Evolutionary conservation across 2,113 vertebrate genomes (phyloP), one percentile per base, ranked within the genome.

Genomic region (Columba livia): DNA sequence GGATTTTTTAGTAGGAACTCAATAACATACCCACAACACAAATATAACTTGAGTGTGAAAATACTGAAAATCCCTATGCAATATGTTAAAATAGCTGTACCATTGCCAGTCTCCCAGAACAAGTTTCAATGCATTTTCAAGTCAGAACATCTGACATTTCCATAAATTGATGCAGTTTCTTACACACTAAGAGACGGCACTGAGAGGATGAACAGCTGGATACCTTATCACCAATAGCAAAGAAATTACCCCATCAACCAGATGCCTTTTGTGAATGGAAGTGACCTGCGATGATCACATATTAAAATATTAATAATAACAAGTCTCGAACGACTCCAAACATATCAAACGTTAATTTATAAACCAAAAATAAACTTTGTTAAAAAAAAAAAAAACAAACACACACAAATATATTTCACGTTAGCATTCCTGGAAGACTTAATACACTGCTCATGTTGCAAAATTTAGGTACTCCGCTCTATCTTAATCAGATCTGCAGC

Each of bases 401-500:
- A 19, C 44, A 47, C 18, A 19, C 44, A 12, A 44, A 44, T 12
- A 75, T 21, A 62, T 83, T 84, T 79, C 29, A n/a, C 0, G 4
- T 53, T 73, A 38, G 74, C 81, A 79, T 84, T 92, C 70, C 78
- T 87, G 38, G 60, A 94, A 96, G 66, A 71, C 40, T 81, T 78
- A 74, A 48, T 23, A 61, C 42, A 67, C 57, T 60, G 53, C n/a
- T 86, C 65, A 56, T 34, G 44, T 36, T 42, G 69, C 77, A 96
- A 74, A 93, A 89, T 66, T 72, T 50, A 88, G 77, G 77, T 44
- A 53, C 90, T 75, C 73, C 65, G 70, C 71, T 85, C 79, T 87
- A 54, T 40, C 70, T 79, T 88, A 81, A 89, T 93, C 90, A 96
- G 88, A 92, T 93, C 77, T 92, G 83, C 36, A 96, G 89, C 83